Base-by-base conservation (phyloP, 2,113 vertebrate species). In the Recurvirostra avosetta region DNA sequence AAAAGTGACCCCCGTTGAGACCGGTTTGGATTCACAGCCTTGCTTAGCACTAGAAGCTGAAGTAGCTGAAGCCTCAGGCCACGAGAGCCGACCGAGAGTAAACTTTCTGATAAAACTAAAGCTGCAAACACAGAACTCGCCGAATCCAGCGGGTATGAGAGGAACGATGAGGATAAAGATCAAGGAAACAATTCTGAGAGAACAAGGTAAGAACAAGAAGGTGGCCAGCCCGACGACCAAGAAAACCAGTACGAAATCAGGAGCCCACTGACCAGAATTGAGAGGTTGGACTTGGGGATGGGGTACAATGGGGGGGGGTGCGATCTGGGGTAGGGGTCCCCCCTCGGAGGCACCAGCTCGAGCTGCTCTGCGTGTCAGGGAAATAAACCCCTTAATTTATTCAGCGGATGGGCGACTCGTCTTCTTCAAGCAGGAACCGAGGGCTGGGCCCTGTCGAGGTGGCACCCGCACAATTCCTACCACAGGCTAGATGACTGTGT, bases 371-470 rank as follows among this genome's bases (percentile, higher is more conserved):
- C 17, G 5, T 2, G 12, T 38, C 4, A 1, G 41, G 11, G 14
- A 74, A 74, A 63, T 8, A 36, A 84, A 36, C 38, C 0, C 1
- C 26, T 30, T 3, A 17, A 6, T 43, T 36, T 23, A 43, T 32
- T 14, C 25, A 9, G 38, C 2, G 0, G 56, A 19, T 0, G 11
- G 23, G 36, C 1, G 7, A 34, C 40, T 30, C 2, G 1, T 30
- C 32, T 7, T 6, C 36, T 12, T 20, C 2, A 1, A n/a, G 67
- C 47, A 29, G 36, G 15, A n/a, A 23, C 19, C 8, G 1, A 5
- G 45, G 45, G 38, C 47, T 19, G 1, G 25, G 25, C 12, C 18
- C 36, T 6, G 38, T 1, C 26, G 81, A 26, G 38, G 38, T 4
- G 38, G 45, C 47, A 36, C 20, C 47, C 2, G 0, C 21, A 0